Evolutionary conservation across 2,113 vertebrate species (phyloP).

Genomic region (Antechinus stuartii): DNA sequence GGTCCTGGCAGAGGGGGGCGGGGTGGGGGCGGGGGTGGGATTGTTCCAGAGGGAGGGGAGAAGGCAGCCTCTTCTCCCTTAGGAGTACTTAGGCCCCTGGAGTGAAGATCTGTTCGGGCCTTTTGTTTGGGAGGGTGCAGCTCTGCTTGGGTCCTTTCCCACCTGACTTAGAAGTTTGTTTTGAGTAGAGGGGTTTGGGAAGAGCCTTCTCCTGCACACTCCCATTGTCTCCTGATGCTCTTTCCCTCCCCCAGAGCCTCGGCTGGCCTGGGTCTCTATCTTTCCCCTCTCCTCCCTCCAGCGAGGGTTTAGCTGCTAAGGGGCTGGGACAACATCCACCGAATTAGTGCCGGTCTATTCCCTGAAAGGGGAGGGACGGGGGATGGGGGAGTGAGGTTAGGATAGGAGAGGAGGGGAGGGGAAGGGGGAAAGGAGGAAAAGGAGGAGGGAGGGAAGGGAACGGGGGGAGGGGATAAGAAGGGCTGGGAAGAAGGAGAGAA

Average conservation of each 20-base stretch:
- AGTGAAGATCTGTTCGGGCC: background rate
- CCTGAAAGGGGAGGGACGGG: background rate
- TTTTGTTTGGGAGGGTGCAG: background rate
- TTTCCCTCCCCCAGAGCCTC: background rate
- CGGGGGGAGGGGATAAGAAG: too few relatives aligned
- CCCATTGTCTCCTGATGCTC: background rate
- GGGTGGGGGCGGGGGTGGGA: background rate
- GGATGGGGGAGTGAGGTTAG: background rate
- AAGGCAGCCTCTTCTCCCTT: background rate
- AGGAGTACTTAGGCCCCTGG: background rate
- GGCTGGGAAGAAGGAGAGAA: background rate
- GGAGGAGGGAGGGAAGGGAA: too few relatives aligned
- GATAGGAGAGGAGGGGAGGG: background rate
- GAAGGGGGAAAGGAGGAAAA: background rate
- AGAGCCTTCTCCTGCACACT: background rate
- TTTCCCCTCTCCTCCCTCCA: background rate
- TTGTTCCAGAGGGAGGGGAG: background rate
- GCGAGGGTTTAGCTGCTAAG: background rate
- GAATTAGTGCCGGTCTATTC: conserved; percentile 6
- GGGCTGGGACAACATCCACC: background rate
- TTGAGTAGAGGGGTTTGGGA: background rate
- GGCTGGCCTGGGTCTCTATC: background rate
- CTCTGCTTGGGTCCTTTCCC: background rate
- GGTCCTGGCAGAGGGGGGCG: background rate
- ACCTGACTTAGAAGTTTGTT: background rate